phyloP scores from a whole-genome alignment of 2,888 invertebrate species.

The Melieria picta region DNA sequence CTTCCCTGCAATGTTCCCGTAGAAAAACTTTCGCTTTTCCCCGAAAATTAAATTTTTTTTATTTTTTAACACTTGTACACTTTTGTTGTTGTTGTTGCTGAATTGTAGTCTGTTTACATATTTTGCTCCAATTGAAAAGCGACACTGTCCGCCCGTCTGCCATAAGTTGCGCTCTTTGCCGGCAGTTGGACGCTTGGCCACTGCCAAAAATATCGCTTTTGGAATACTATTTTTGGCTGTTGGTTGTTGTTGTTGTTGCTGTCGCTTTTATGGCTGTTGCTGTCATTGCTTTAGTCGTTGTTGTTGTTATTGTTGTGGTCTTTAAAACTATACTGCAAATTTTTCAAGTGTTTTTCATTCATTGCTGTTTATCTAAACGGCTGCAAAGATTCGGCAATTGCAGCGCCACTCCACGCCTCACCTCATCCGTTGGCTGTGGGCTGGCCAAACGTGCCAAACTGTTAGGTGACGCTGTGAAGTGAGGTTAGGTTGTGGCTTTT shows the following conservation, averaged over 20 bases:
- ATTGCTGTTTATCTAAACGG: neutral
- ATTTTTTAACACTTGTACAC: too few species aligned
- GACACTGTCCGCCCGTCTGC: conserved; percentile 2
- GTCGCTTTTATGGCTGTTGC: conserved; percentile 29
- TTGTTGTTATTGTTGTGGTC: conserved; percentile 20
- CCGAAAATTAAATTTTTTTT: too few species aligned
- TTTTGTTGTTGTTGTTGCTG: too few species aligned
- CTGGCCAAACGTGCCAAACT: neutral
- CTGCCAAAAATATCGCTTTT: too few species aligned
- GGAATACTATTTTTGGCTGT: neutral
- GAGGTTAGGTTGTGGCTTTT: too few species aligned
- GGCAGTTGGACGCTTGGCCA: conserved; percentile 3
- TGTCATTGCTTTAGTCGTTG: conserved; percentile 22
- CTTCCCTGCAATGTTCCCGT: too few species aligned
- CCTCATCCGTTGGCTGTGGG: neutral
- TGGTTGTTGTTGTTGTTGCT: conserved; percentile 1
- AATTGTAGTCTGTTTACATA: neutral
- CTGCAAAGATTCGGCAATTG: neutral
- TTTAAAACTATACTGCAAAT: neutral
- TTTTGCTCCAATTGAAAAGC: conserved; percentile 4
- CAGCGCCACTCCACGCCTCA: neutral
- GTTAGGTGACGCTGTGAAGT: neutral
- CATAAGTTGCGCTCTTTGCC: conserved; percentile 19
- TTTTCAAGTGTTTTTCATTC: conserved; percentile 2
- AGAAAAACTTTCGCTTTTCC: too few species aligned